Evolutionary conservation across 2,797 vertebrate genomes (phyloP), one percentile per base, ranked within the genome.

Genomic region (Acanthurus lineatus): DNA sequence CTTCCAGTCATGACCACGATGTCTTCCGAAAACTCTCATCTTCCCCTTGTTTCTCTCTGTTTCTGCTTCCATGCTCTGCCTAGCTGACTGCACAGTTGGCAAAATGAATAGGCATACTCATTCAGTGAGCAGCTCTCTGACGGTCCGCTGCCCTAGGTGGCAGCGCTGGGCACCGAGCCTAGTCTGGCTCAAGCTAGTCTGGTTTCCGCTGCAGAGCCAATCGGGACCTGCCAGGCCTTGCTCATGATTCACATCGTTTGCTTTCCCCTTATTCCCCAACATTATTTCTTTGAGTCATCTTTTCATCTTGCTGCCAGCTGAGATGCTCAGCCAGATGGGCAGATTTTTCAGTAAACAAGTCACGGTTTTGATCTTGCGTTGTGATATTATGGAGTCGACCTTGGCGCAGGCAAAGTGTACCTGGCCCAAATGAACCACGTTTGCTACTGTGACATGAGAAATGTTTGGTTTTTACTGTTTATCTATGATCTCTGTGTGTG

Each of bases 201-300:
- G 81, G 61, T 88, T 84, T 80, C 81, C 81, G 77, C 84, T 77
- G 19, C 40, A 11, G 79, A 91, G 86, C 81, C 87, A 88, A 76
- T 51, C 44, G 35, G 80, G 77, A 83, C 76, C 77, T 82, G 80
- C 89, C 88, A 88, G 86, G 73, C 88, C 85, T 85, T 86, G 83
- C 80, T 84, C 87, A 83, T 84, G 88, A 92, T 89, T 91, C 87
- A 81, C 87, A 85, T 85, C 69, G 65, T 88, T 91, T 82, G 80
- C 83, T 88, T 73, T 77, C 57, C 79, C 81, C 77, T 81, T 86
- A 47, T 71, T 86, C 79, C 76, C 82, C 77, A 84, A 86, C 85
- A 90, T 92, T 88, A 86, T 89, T 88, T 91, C 70, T 58, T 78
- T 91, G 90, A 91, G 76, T 91, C 93, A 91, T 91, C 87, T 87